Percentiles rank a stretch among this genome's conserved stretches.
Conservation (phyloP, 2,888 invertebrate species). For the Catocala fraxini region DNA sequence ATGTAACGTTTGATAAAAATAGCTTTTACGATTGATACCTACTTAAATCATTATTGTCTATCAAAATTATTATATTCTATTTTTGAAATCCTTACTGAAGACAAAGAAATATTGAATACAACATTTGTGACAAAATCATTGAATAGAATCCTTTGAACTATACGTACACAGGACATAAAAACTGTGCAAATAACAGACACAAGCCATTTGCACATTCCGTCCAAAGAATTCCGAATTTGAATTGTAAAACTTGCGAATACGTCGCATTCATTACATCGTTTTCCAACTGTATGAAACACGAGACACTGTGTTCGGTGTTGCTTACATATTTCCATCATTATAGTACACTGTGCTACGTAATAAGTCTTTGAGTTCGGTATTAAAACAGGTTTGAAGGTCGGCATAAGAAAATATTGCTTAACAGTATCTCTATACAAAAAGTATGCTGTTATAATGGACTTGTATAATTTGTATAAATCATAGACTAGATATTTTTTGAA, state of each 20-base stretch:
- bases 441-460: constrained; percentile 23
- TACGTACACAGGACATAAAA: constrained; percentile 22
- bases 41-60: too few species aligned
- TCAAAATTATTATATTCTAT: too few species aligned
- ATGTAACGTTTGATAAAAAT: too few species aligned
- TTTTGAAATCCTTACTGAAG: too few species aligned
- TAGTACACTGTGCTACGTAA: constrained; percentile 25
- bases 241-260: constrained; percentile 53
- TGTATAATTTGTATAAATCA: constrained; percentile 32
- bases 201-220: constrained; percentile 35
- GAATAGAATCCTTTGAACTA: constrained; percentile 4
- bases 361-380: constrained; percentile 10
- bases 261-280: constrained; percentile 37
- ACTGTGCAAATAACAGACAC: constrained; percentile 3
- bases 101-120: too few species aligned
- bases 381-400: constrained; percentile 47
- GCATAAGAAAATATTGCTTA: constrained; percentile 38
- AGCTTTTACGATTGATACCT: too few species aligned
- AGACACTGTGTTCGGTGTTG: constrained; percentile 30
- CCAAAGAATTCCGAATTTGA: constrained; percentile 49
- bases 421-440: constrained; percentile 37
- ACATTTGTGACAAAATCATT: too few species aligned
- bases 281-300: constrained; percentile 39
- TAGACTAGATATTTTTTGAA: constrained; percentile 24
- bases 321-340: constrained; percentile 24